phyloP scores from a whole-genome alignment of 37 sponge, comb jelly and placozoan species.

The Lycopodina hypogea region DNA sequence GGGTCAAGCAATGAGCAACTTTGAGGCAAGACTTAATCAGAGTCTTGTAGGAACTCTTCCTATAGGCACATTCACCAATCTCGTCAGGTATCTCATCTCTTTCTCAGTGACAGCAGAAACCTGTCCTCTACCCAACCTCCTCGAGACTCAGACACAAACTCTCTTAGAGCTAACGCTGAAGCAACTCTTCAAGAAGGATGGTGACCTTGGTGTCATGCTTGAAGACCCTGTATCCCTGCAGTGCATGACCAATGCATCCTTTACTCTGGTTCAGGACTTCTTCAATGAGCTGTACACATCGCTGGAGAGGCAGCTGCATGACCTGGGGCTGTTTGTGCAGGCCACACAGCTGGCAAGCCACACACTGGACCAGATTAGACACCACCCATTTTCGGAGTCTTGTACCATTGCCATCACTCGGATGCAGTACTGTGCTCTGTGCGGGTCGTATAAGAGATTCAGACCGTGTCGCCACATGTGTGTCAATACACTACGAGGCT shows the following conservation, averaged over 20 bases:
- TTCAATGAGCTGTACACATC: not conserved
- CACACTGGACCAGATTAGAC: not conserved
- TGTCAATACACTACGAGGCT: slow-evolving; percentile 51
- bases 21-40: not conserved
- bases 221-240: not conserved
- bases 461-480: slow-evolving; percentile 36
- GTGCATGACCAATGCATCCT: slow-evolving; percentile 22
- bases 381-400: slow-evolving; percentile 8
- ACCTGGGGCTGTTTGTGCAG: slow-evolving; percentile 6
- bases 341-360: slow-evolving; percentile 14
- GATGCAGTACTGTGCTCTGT: slow-evolving; percentile 43
- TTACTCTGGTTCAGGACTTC: not conserved
- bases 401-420: slow-evolving; percentile 36
- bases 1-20: not conserved
- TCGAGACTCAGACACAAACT: not conserved
- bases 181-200: not conserved
- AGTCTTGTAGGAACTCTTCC: slow-evolving; percentile 3
- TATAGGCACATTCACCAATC: slow-evolving; percentile 10
- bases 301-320: slow-evolving; percentile 21
- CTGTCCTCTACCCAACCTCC: slow-evolving; percentile 18
- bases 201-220: not conserved
- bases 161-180: not conserved
- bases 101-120: slow-evolving; percentile 24
- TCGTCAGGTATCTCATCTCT: slow-evolving; percentile 22
- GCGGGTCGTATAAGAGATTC: slow-evolving; percentile 23